Percentiles rank a stretch among this genome's conserved stretches.
phyloP scores from a whole-genome alignment of 1,140 invertebrate genomes.

The Pseudomyrmex flavicornis region DNA sequence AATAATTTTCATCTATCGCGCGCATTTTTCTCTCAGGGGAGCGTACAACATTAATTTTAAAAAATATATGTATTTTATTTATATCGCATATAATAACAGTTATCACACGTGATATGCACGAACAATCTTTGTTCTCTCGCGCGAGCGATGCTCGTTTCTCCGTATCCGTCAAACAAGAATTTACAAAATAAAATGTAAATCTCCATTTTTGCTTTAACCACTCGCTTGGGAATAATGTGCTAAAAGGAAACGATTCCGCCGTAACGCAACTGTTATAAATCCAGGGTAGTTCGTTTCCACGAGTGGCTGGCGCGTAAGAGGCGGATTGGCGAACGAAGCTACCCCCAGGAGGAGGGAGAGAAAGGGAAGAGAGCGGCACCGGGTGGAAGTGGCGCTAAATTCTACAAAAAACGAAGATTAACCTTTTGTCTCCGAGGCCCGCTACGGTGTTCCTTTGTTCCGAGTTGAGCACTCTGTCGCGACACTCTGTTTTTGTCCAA shows the following conservation, averaged over 20 bases:
- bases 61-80: background rate
- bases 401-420: conserved; percentile 81
- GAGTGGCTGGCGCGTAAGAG: conserved; percentile 24
- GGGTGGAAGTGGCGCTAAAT: conserved; percentile 76
- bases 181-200: conserved; percentile 6
- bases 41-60: background rate
- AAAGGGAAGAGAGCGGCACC: conserved; percentile 18
- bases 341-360: background rate
- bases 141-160: background rate
- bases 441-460: conserved; percentile 80
- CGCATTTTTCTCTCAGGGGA: background rate
- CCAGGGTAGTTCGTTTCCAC: conserved; percentile 27
- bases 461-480: conserved; percentile 81
- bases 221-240: conserved; percentile 1
- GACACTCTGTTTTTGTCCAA: conserved; percentile 83
- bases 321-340: conserved; percentile 13
- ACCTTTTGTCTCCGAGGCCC: conserved; percentile 80
- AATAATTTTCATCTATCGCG: too few relatives aligned
- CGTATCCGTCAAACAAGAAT: background rate
- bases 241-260: conserved; percentile 20
- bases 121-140: background rate
- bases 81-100: too few relatives aligned
- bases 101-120: too few relatives aligned
- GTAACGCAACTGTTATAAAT: conserved; percentile 45
- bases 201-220: background rate